These are phyloP conservation scores for Hyposoter didymator DNA, from an alignment of 2,888 invertebrate species.

Conservation along the genomic window DNA sequence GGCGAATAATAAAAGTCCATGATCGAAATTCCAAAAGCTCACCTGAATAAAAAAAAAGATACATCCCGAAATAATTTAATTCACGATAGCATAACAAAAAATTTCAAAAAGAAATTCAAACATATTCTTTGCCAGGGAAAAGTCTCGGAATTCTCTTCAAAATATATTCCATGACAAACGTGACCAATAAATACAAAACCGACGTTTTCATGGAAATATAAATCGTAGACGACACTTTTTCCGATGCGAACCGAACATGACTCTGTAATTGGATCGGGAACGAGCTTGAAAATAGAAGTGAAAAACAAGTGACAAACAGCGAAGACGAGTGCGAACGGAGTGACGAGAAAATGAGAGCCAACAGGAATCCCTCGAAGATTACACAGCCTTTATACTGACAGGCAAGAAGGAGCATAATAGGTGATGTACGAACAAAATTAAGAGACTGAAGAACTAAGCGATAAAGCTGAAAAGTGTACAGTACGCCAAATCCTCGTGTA, in stretches of 20 bases:
- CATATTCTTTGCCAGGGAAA: too few relatives aligned
- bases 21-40: neutral
- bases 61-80: too few relatives aligned
- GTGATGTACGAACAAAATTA: neutral
- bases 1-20: neutral
- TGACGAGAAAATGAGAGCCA: neutral
- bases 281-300: neutral
- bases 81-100: too few relatives aligned
- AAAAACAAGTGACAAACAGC: neutral
- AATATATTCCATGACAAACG: too few relatives aligned
- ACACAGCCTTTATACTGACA: neutral
- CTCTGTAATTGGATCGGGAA: too few relatives aligned
- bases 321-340: neutral
- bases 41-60: too few relatives aligned
- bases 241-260: too few relatives aligned
- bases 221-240: too few relatives aligned
- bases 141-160: too few relatives aligned
- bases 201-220: too few relatives aligned
- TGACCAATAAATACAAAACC: too few relatives aligned
- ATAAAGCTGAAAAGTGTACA: slow-evolving; percentile 40
- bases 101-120: too few relatives aligned
- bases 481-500: slow-evolving; percentile 39
- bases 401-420: neutral
- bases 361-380: neutral
- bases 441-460: neutral